These are phyloP conservation scores for Strix aluco DNA, from an alignment of 2,113 vertebrate species.

Conservation along the genomic window DNA sequence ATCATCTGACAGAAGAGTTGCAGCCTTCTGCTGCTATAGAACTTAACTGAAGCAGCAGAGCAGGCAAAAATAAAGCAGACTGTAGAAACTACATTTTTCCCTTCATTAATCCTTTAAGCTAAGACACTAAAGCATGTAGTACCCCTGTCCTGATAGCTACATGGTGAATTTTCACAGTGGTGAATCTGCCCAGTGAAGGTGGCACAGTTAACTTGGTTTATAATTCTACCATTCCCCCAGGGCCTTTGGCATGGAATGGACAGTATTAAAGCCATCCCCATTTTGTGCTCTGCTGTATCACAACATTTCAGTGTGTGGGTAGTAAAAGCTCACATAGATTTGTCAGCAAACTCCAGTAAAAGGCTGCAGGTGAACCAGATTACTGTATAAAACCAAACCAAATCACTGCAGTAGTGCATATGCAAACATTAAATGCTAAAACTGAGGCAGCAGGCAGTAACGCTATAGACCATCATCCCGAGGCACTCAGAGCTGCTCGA, in stretches of 20 bases:
- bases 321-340: neutral
- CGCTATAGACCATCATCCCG: neutral
- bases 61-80: neutral
- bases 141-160: neutral
- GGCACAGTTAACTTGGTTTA: neutral
- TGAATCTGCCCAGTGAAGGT: neutral
- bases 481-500: neutral
- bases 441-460: neutral
- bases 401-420: neutral
- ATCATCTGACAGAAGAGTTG: neutral
- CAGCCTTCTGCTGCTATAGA: neutral
- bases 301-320: neutral
- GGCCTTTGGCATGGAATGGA: neutral
- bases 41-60: neutral
- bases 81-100: neutral
- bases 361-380: neutral
- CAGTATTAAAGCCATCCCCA: neutral
- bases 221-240: neutral
- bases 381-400: neutral
- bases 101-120: neutral
- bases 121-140: neutral
- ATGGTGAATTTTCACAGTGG: rapidly evolving
- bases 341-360: neutral
- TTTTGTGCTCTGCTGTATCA: neutral
- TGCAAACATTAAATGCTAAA: neutral